Evolutionary conservation across 2,113 vertebrate genomes (phyloP).

Genomic region (Megaptera novaeangliae): DNA sequence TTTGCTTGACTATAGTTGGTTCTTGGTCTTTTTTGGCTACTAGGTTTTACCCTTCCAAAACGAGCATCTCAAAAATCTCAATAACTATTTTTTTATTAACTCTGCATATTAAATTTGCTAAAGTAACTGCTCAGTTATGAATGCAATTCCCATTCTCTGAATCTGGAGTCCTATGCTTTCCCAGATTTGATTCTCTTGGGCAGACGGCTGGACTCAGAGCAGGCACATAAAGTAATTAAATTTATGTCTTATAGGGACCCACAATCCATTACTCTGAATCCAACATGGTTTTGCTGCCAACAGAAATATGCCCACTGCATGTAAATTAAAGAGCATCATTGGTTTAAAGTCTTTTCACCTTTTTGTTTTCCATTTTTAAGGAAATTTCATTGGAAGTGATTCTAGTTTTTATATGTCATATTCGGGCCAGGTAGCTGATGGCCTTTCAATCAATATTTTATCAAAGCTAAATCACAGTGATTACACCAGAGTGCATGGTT

Average conservation of each 20-base stretch:
- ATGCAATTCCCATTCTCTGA: not conserved
- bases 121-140: constrained; percentile 9
- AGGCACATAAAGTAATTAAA: not conserved
- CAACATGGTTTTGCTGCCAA: not conserved
- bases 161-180: not conserved
- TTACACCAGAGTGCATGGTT: not conserved
- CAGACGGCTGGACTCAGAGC: not conserved
- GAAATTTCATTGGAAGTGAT: not conserved
- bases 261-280: not conserved
- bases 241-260: not conserved
- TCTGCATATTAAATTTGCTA: not conserved
- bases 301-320: not conserved
- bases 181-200: not conserved
- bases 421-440: not conserved
- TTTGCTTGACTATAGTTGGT: not conserved
- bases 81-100: not conserved
- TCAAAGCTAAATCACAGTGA: not conserved
- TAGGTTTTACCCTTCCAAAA: not conserved
- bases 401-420: not conserved
- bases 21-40: not conserved
- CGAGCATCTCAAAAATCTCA: not conserved
- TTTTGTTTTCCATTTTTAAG: not conserved
- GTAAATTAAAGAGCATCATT: not conserved
- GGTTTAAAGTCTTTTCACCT: not conserved
- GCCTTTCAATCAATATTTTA: constrained; percentile 33